Percentiles rank a stretch among this genome's conserved stretches.
These are phyloP conservation scores for Caranx ignobilis DNA, from an alignment of 2,113 vertebrate genomes.

Conservation along the genomic window DNA sequence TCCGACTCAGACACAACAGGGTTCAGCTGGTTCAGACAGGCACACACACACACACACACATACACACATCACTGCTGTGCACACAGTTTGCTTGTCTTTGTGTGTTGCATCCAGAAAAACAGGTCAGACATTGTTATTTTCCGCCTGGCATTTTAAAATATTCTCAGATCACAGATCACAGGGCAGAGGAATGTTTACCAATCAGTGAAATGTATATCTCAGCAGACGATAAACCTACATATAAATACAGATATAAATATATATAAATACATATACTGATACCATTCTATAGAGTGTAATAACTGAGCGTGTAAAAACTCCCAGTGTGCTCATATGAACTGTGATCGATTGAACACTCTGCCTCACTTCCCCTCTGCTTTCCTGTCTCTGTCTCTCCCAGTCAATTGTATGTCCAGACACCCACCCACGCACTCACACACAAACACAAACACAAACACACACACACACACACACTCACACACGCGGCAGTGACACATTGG, in stretches of 20 bases:
- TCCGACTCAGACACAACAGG: conserved; percentile 34
- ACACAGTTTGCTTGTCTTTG: conserved; percentile 29
- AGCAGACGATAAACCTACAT: background rate
- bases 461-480: conserved; percentile 15
- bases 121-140: conserved; percentile 32
- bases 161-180: no score
- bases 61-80: conserved; percentile 20
- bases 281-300: background rate
- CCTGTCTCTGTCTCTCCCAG: conserved; percentile 27
- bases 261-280: no score
- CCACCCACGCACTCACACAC: background rate
- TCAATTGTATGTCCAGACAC: conserved; percentile 31
- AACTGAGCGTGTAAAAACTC: background rate
- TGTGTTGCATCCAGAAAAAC: conserved; percentile 31
- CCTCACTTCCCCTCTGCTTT: conserved; percentile 8
- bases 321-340: conserved; percentile 10
- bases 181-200: background rate
- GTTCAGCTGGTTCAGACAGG: conserved; percentile 24
- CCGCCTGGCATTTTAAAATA: background rate
- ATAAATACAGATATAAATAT: no score
- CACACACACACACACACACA: conserved; percentile 31
- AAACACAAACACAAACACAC: conserved; percentile 3
- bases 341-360: conserved; percentile 45
- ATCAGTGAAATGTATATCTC: background rate
- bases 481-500: conserved; percentile 40